Evolutionary conservation across 2,888 invertebrate genomes (phyloP).

Genomic region (Plagodis pulveraria): DNA sequence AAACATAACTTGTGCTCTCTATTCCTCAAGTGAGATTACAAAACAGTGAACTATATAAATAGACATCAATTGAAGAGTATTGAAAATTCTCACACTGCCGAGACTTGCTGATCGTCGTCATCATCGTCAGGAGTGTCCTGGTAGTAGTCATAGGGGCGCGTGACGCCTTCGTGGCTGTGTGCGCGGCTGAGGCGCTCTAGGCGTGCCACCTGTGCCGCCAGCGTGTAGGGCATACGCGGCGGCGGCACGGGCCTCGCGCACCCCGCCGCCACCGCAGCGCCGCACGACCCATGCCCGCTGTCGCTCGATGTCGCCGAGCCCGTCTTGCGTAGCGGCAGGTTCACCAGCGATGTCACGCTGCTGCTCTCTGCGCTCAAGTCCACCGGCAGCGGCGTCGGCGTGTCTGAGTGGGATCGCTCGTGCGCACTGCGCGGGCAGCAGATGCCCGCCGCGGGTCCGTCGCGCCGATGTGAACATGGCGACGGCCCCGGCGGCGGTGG

Average conservation of each 20-base stretch:
- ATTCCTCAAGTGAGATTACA: constrained; percentile 82
- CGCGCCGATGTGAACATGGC: constrained; percentile 86
- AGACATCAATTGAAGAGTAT: constrained; percentile 69
- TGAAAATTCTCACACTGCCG: constrained; percentile 73
- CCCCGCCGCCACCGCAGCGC: constrained; percentile 38
- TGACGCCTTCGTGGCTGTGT: constrained; percentile 94
- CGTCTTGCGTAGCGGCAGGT: constrained; percentile 94
- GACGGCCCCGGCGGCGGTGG: constrained; percentile 87
- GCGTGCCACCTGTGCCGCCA: constrained; percentile 94
- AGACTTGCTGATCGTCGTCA: constrained; percentile 82
- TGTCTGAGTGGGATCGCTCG: constrained; percentile 95
- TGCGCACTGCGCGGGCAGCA: constrained; percentile 88
- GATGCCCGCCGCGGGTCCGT: constrained; percentile 80
- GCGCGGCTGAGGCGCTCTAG: constrained; percentile 92
- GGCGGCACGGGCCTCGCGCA: constrained; percentile 88
- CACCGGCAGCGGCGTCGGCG: constrained; percentile 93
- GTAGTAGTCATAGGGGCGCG: constrained; percentile 90
- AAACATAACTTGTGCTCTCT: constrained; percentile 80
- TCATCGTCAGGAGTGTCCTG: constrained; percentile 80
- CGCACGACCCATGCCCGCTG: constrained; percentile 94
- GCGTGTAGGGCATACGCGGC: constrained; percentile 89
- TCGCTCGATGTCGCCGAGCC: constrained; percentile 97
- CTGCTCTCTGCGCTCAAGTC: constrained; percentile 97
- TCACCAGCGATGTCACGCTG: constrained; percentile 96
- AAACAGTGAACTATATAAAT: constrained; percentile 77